Conservation (phyloP, 2,113 vertebrate species). For the Pygathrix nemaeus region DNA sequence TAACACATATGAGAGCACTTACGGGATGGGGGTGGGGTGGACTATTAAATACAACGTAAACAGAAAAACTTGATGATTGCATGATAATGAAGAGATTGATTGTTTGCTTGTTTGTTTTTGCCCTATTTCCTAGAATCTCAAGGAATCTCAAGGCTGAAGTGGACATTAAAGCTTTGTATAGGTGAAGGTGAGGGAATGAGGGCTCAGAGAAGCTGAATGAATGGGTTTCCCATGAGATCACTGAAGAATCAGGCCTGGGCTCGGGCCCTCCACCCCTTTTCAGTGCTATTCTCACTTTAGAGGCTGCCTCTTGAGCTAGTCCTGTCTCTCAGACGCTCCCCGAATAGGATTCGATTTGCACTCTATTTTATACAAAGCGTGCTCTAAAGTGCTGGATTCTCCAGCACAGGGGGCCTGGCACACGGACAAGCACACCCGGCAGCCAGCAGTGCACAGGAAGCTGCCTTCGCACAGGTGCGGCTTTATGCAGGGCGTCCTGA, state of each 20-base stretch:
- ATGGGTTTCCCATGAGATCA: background rate
- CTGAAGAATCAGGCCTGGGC: background rate
- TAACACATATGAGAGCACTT: too few relatives aligned
- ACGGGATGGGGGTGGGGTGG: rapidly evolving
- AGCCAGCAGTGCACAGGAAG: background rate
- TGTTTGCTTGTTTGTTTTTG: too few relatives aligned
- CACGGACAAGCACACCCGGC: rapidly evolving
- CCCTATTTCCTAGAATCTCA: background rate
- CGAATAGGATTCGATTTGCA: rapidly evolving
- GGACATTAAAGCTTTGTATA: background rate
- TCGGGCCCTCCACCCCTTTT: background rate
- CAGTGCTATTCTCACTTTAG: background rate
- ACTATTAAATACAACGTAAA: background rate
- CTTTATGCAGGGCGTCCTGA: background rate
- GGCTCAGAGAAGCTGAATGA: background rate
- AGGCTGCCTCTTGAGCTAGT: background rate
- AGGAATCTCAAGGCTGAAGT: background rate
- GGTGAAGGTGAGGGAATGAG: background rate
- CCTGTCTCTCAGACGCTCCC: background rate
- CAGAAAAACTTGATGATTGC: background rate
- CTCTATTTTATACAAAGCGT: background rate
- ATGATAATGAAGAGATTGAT: background rate
- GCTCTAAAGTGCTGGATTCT: background rate
- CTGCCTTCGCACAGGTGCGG: rapidly evolving
- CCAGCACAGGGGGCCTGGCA: background rate